Percentiles rank a stretch among this genome's conserved stretches.
These are phyloP conservation scores for Zaprionus ornatus DNA, from an alignment of 1,140 invertebrate species.

Conservation along the genomic window DNA sequence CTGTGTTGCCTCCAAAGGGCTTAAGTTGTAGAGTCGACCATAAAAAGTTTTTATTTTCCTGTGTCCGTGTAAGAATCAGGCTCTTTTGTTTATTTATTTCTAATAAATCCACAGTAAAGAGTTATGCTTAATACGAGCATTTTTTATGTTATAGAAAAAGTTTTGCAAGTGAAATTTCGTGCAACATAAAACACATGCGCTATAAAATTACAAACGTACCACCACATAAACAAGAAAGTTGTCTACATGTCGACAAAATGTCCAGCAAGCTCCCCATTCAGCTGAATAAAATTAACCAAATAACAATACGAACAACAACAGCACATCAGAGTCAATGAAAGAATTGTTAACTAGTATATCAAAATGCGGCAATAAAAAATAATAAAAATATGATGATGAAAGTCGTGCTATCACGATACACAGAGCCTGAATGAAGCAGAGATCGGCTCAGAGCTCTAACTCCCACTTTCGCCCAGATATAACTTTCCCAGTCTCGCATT, in stretches of 20 bases:
- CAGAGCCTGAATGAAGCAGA: slow-evolving; percentile 24
- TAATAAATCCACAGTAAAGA: slow-evolving; percentile 18
- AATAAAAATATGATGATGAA: slow-evolving; percentile 73
- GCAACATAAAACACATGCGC: slow-evolving; percentile 55
- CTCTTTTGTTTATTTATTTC: background rate
- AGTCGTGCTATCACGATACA: slow-evolving; percentile 59
- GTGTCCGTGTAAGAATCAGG: background rate
- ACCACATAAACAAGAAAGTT: slow-evolving; percentile 12
- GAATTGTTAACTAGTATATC: slow-evolving; percentile 70
- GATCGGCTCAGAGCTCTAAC: slow-evolving; percentile 13
- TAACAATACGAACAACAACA: slow-evolving; percentile 35
- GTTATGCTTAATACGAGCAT: slow-evolving; percentile 39
- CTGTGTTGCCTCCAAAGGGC: background rate
- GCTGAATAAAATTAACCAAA: slow-evolving; percentile 46
- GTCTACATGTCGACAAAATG: background rate
- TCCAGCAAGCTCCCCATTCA: slow-evolving; percentile 33
- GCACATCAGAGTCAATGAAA: slow-evolving; percentile 52
- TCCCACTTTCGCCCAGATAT: background rate
- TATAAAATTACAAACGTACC: slow-evolving; percentile 10
- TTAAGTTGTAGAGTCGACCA: background rate
- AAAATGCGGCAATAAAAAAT: slow-evolving; percentile 74
- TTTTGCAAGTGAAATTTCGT: slow-evolving; percentile 54
- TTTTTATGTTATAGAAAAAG: slow-evolving; percentile 61
- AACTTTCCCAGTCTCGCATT: slow-evolving; percentile 12
- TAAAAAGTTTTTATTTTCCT: slow-evolving; percentile 25